Percentiles rank a stretch among this genome's conserved stretches.
Evolutionary conservation across 2,797 vertebrate species (phyloP).

Genomic region (Rhadinocentrus ornatus): DNA sequence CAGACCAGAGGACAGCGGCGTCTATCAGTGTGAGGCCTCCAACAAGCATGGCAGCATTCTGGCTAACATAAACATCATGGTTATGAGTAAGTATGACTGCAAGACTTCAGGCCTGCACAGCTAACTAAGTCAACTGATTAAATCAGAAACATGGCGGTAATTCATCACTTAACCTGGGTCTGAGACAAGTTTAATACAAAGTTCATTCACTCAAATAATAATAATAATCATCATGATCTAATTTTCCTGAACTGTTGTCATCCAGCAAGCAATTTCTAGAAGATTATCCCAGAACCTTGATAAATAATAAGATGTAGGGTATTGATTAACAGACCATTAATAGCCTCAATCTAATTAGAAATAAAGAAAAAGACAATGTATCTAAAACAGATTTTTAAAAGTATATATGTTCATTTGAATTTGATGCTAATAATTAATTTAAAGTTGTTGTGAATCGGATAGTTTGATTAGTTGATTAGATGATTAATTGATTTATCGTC

Average conservation of each 20-base stretch:
- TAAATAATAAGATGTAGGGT: too few relatives aligned
- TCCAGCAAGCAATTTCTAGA: too few relatives aligned
- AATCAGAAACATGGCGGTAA: neutral
- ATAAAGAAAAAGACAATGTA: too few relatives aligned
- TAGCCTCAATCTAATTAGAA: too few relatives aligned
- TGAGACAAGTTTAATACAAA: neutral
- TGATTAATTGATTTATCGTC: neutral
- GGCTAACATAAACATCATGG: constrained; percentile 88
- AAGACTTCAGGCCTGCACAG: neutral
- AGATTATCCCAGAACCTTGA: too few relatives aligned
- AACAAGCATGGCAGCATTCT: constrained; percentile 90
- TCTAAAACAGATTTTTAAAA: neutral
- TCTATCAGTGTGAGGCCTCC: constrained; percentile 93
- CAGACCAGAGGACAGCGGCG: constrained; percentile 85
- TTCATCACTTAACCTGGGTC: neutral
- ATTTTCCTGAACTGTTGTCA: too few relatives aligned
- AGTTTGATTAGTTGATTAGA: neutral
- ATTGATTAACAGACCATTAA: too few relatives aligned
- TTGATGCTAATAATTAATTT: neutral
- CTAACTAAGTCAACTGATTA: neutral
- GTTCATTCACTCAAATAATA: neutral
- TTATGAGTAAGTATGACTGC: constrained; percentile 86
- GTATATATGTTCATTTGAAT: neutral
- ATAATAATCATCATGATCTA: too few relatives aligned
- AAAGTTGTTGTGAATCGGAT: neutral